Evolutionary conservation across 2,888 invertebrate species (phyloP).

Genomic region (Phymatocera aterrima): DNA sequence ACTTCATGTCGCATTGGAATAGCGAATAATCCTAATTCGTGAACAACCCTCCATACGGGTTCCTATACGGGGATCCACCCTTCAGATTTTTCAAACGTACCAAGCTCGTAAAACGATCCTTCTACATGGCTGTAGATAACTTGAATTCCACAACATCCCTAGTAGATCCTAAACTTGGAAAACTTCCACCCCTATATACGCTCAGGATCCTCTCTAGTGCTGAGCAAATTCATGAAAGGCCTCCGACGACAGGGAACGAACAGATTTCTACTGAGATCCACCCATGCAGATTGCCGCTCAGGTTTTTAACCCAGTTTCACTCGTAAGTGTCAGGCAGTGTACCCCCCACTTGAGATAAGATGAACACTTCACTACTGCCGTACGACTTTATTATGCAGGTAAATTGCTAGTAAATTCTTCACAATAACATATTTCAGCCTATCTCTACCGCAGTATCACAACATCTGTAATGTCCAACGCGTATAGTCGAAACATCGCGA

Average conservation of each 20-base stretch:
- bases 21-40: not conserved
- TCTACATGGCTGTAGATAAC: slow-evolving; percentile 13
- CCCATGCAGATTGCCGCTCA: not conserved
- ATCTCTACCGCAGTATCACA: not conserved
- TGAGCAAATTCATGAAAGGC: slow-evolving; percentile 1
- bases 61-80: not conserved
- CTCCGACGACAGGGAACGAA: not conserved
- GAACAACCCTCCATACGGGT: not conserved
- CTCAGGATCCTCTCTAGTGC: slow-evolving; percentile 3
- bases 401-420: not conserved
- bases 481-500: too few species aligned
- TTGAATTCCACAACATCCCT: slow-evolving; percentile 22
- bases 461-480: too few species aligned
- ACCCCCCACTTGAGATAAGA: not conserved
- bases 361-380: not conserved
- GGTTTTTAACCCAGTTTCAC: not conserved
- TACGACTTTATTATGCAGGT: not conserved
- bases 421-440: not conserved
- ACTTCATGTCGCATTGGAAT: not conserved
- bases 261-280: not conserved
- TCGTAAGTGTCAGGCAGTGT: not conserved
- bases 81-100: not conserved
- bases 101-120: slow-evolving; percentile 13
- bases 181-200: slow-evolving; percentile 12
- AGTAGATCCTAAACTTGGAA: slow-evolving; percentile 18